phyloP scores from a whole-genome alignment of 2,113 vertebrate species.

The Eurystomus gularis region DNA sequence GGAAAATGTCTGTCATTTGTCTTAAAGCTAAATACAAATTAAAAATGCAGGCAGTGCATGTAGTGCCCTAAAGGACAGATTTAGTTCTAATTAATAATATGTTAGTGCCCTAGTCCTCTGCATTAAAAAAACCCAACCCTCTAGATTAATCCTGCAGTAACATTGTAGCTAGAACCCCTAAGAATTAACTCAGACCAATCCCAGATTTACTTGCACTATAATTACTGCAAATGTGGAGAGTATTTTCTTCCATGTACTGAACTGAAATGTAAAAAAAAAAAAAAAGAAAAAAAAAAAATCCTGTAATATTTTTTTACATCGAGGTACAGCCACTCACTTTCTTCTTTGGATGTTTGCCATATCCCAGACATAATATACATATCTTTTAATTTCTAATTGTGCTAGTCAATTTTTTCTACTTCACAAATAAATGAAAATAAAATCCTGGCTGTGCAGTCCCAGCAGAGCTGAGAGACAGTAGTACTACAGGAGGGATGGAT shows the following conservation, averaged over 20 bases:
- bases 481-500: neutral
- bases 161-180: neutral
- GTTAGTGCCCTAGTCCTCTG: neutral
- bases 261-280: too few relatives aligned
- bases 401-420: neutral
- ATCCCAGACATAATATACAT: neutral
- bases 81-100: slow-evolving; percentile 62
- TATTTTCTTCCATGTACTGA: slow-evolving; percentile 7
- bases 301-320: accelerated
- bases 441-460: neutral
- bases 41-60: neutral
- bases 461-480: neutral
- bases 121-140: neutral
- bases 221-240: slow-evolving; percentile 24
- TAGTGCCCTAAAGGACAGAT: slow-evolving; percentile 32
- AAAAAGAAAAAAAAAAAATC: neutral
- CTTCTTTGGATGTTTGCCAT: neutral
- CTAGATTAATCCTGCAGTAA: slow-evolving; percentile 30
- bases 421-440: neutral
- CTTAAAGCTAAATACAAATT: slow-evolving; percentile 9
- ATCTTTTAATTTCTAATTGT: neutral
- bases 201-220: slow-evolving; percentile 44
- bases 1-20: neutral
- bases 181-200: slow-evolving; percentile 35
- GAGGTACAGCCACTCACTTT: neutral